Conservation (phyloP, 2,888 invertebrate genomes). For the Ypsolopha scabrella region DNA sequence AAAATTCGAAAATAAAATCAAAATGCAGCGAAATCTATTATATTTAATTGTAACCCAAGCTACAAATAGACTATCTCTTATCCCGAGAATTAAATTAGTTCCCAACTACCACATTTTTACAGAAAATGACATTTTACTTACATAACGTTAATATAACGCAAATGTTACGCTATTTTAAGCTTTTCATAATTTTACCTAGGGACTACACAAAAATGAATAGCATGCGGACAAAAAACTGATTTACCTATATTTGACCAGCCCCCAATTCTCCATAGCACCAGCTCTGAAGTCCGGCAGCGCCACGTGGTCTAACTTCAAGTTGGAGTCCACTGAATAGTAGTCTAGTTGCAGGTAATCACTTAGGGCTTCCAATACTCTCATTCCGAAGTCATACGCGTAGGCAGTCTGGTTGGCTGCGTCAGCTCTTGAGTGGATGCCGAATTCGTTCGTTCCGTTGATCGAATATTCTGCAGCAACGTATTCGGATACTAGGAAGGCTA, state of each 20-base stretch:
- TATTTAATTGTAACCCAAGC: too few relatives aligned
- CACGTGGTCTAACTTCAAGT: conserved; percentile 85
- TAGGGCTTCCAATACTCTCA: conserved; percentile 54
- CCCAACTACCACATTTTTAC: too few relatives aligned
- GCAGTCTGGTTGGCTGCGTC: conserved; percentile 75
- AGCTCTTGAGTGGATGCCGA: conserved; percentile 77
- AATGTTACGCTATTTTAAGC: too few relatives aligned
- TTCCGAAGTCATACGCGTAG: conserved; percentile 75
- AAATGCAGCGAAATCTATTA: too few relatives aligned
- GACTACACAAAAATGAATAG: not conserved
- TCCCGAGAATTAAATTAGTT: too few relatives aligned
- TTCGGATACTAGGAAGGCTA: conserved; percentile 86
- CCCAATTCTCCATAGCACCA: conserved; percentile 96
- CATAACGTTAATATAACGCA: too few relatives aligned
- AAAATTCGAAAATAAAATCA: too few relatives aligned
- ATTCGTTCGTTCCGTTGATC: conserved; percentile 31
- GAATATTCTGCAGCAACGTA: conserved; percentile 53
- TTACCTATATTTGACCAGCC: conserved; percentile 83
- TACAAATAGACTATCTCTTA: too few relatives aligned
- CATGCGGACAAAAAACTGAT: not conserved
- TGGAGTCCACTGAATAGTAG: conserved; percentile 61
- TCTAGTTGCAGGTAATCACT: conserved; percentile 69
- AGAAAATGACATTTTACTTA: too few relatives aligned
- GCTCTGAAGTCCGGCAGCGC: conserved; percentile 87
- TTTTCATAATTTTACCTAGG: too few relatives aligned